phyloP scores from a whole-genome alignment of 2,113 vertebrate species.

The Notothenia rossii region DNA sequence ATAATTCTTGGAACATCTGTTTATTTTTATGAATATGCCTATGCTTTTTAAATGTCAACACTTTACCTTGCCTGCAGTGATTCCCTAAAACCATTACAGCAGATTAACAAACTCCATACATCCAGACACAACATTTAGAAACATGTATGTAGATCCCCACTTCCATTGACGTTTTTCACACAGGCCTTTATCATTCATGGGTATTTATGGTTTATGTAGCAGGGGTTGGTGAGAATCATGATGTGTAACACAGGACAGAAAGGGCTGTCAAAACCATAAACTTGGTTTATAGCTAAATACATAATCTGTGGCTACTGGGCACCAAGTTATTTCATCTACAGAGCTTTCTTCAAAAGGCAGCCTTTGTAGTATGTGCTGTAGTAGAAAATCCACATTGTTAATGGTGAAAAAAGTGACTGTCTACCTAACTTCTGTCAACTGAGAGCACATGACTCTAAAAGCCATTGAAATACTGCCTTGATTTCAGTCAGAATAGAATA shows the following conservation, averaged over 20 bases:
- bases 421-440: no score
- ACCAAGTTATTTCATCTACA: no score
- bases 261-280: not conserved
- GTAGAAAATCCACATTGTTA: no score
- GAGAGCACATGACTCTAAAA: no score
- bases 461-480: not conserved
- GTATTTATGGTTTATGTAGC: no score
- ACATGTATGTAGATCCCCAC: no score
- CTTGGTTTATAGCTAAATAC: no score
- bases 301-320: no score
- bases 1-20: not conserved
- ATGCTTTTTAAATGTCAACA: not conserved
- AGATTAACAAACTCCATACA: not conserved
- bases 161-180: not conserved
- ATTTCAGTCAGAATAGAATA: not conserved
- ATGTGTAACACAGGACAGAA: not conserved
- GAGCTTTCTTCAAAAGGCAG: no score
- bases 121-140: not conserved
- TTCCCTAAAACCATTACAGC: not conserved
- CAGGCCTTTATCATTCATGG: no score
- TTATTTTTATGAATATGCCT: not conserved
- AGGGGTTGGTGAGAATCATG: not conserved
- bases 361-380: no score
- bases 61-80: not conserved
- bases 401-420: no score